phyloP scores from a whole-genome alignment of 2,888 invertebrate genomes.

The Philereme vetulata region DNA sequence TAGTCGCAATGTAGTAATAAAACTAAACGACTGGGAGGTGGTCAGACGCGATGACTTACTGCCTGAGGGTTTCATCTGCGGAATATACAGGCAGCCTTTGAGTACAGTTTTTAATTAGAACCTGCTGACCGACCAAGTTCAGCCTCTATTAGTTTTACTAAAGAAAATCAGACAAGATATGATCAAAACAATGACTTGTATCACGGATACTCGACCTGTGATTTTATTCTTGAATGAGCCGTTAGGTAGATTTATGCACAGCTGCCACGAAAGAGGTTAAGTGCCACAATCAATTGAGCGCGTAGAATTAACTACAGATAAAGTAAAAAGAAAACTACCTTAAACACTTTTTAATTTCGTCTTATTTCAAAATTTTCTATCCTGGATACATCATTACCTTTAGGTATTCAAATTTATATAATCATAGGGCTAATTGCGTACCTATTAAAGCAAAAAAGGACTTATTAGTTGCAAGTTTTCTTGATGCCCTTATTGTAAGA shows the following conservation, averaged over 20 bases:
- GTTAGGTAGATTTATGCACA: constrained; percentile 71
- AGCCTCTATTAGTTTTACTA: constrained; percentile 76
- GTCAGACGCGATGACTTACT: constrained; percentile 65
- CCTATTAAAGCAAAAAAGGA: neutral
- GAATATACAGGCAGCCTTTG: constrained; percentile 70
- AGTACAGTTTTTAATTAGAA: constrained; percentile 79
- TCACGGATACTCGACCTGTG: constrained; percentile 60
- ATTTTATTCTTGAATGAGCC: constrained; percentile 69
- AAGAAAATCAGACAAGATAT: constrained; percentile 62
- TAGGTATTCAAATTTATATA: no score
- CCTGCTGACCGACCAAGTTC: constrained; percentile 67
- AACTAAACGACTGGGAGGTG: constrained; percentile 70
- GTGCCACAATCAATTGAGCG: constrained; percentile 66
- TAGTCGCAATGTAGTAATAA: constrained; percentile 51
- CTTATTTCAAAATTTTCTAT: no score
- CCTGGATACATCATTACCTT: no score
- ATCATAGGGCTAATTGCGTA: no score
- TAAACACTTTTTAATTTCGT: neutral
- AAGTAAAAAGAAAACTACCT: constrained; percentile 39
- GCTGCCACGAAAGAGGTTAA: constrained; percentile 61
- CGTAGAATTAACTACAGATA: constrained; percentile 59
- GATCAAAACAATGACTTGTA: constrained; percentile 64
- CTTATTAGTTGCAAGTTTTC: constrained; percentile 35
- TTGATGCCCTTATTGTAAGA: constrained; percentile 43
- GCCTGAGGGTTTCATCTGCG: constrained; percentile 65